Base-by-base conservation (phyloP, 2,888 invertebrate genomes). In the Maniola hyperantus region DNA sequence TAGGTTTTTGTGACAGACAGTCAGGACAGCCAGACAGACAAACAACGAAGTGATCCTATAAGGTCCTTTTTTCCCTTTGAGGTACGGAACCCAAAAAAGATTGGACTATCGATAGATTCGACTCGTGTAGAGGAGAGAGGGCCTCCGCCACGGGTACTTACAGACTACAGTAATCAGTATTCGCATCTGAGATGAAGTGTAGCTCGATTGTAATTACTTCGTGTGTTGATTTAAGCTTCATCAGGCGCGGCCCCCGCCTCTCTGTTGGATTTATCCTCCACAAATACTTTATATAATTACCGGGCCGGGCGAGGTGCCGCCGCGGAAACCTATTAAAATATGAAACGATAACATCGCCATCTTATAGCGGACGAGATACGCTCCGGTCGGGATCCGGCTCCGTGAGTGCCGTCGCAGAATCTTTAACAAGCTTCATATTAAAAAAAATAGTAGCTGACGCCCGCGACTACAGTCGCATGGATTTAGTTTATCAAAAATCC, bases 181-280 rank as follows among this genome's bases (percentile, higher is more conserved):
- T 87, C 87, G 87, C 88, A 89, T 89, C 84, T 86, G 83, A 84
- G 88, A 88, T 88, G 85, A 89, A 88, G 86, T 88, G 88, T 85
- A 81, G 83, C 83, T 84, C 83, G 82, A 84, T 87, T 87, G 90
- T 91, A 90, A 91, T 91, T 91, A 88, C 87, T 88, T 89, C 79
- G 88, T 87, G 85, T 91, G 90, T 91, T 91, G 90, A 89, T 90
- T 89, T 90, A 91, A 90, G 87, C 88, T 87, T 88, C 89, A 91
- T 88, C 88, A 84, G 79, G 77, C 78, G 79, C 76, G 81, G 80
- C 60, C 48, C 80, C 79, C 77, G 74, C 76, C 79, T 72, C 80
- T 79, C 85, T 88, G 88, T 89, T 86, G 85, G 87, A 89, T 88
- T 87, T 87, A 89, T 87, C 85, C 67, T 84, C 84, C 77, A 82